phyloP scores from a whole-genome alignment of 2,113 vertebrate genomes.

The Phalacrocorax carbo region DNA sequence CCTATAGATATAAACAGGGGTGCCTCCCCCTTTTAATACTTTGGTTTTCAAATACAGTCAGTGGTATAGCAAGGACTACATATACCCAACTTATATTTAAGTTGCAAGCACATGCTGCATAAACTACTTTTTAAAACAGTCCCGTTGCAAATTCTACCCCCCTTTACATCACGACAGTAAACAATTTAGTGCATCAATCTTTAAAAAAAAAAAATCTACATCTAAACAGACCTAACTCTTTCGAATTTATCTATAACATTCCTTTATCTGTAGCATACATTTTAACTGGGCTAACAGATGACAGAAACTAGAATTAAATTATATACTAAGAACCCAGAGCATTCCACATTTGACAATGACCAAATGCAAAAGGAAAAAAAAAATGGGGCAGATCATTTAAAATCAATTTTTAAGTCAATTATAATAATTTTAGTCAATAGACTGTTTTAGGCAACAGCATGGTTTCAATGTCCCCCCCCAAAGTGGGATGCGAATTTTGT shows the following conservation, averaged over 20 bases:
- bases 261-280: slow-evolving; percentile 85
- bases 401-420: slow-evolving; percentile 74
- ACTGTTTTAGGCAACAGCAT: slow-evolving; percentile 86
- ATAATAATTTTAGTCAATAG: not conserved
- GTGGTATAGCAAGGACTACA: slow-evolving; percentile 88
- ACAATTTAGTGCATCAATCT: slow-evolving; percentile 89
- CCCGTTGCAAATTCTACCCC: slow-evolving; percentile 83
- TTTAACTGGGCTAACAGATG: slow-evolving; percentile 84
- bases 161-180: slow-evolving; percentile 85
- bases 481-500: slow-evolving; percentile 66
- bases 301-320: slow-evolving; percentile 91
- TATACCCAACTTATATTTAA: slow-evolving; percentile 87
- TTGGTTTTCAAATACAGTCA: slow-evolving; percentile 91
- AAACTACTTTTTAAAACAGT: slow-evolving; percentile 87
- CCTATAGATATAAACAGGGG: slow-evolving; percentile 80
- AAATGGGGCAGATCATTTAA: slow-evolving; percentile 76
- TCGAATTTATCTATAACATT: slow-evolving; percentile 83
- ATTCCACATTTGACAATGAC: slow-evolving; percentile 87
- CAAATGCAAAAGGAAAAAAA: slow-evolving; percentile 79
- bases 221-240: slow-evolving; percentile 84
- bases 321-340: slow-evolving; percentile 84
- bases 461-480: slow-evolving; percentile 78
- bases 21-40: slow-evolving; percentile 83
- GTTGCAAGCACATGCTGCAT: slow-evolving; percentile 93
- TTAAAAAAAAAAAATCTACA: slow-evolving; percentile 75